phyloP scores from a whole-genome alignment of 1,140 invertebrate species.

The Mylabris phalerata region DNA sequence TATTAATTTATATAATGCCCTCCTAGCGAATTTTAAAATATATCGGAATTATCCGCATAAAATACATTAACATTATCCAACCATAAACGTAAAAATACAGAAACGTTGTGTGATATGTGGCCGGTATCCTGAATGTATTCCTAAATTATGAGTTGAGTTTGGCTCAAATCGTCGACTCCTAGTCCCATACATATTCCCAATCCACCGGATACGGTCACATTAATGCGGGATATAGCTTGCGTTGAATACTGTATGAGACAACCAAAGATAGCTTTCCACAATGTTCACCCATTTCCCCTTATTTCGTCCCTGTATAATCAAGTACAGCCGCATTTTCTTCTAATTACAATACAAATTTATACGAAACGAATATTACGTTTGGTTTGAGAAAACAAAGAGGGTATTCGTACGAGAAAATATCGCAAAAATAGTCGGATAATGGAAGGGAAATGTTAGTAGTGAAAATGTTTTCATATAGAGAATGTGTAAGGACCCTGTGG shows the following conservation, averaged over 20 bases:
- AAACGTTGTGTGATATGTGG: constrained; percentile 5
- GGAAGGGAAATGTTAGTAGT: constrained; percentile 6
- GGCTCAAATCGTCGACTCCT: constrained; percentile 13
- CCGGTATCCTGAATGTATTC: constrained; percentile 15
- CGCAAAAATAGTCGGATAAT: constrained; percentile 6
- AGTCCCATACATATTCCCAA: constrained; percentile 21
- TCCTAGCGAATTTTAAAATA: constrained; percentile 8
- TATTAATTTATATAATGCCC: too few species aligned
- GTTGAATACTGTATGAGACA: constrained; percentile 22
- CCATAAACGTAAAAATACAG: constrained; percentile 15
- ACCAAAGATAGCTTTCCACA: not conserved
- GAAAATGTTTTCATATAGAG: constrained; percentile 27
- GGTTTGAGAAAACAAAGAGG: too few species aligned
- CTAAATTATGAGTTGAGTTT: constrained; percentile 14
- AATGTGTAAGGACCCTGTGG: constrained; percentile 15
- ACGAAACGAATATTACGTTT: too few species aligned
- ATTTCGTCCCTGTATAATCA: constrained; percentile 6
- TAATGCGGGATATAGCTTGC: constrained; percentile 14
- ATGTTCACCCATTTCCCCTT: constrained; percentile 1
- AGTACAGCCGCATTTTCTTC: not conserved
- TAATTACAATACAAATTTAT: constrained; percentile 7
- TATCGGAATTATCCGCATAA: constrained; percentile 4
- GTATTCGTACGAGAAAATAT: too few species aligned
- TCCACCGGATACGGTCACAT: constrained; percentile 15
- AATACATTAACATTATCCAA: constrained; percentile 10